Evolutionary conservation across 2,888 invertebrate genomes (phyloP).

Genomic region (Sesia bembeciformis): DNA sequence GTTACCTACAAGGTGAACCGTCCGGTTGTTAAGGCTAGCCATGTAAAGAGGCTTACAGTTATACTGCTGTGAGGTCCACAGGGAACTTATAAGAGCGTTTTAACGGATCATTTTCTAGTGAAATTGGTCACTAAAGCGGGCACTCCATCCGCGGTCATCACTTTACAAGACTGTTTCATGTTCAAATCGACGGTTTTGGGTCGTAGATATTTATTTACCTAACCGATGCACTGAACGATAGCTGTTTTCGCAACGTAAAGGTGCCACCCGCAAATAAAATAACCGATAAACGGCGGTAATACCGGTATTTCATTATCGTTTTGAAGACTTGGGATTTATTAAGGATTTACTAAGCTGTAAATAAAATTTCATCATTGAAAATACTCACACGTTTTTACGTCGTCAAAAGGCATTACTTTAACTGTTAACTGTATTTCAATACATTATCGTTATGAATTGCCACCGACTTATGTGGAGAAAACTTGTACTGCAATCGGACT

Average conservation of each 20-base stretch:
- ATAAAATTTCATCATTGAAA: conserved; percentile 44
- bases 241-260: conserved; percentile 32
- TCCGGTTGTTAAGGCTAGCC: conserved; percentile 16
- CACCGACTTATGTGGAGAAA: conserved; percentile 33
- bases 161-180: conserved; percentile 33
- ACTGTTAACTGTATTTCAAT: conserved; percentile 50
- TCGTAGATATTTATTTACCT: conserved; percentile 59
- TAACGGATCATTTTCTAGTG: conserved; percentile 26
- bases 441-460: conserved; percentile 49
- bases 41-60: conserved; percentile 31
- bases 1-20: conserved; percentile 11
- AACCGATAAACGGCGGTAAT: conserved; percentile 10
- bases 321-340: conserved; percentile 40
- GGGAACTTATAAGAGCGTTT: conserved; percentile 21
- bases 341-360: conserved; percentile 49
- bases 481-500: conserved; percentile 19
- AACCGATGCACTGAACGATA: conserved; percentile 40
- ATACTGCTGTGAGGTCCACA: conserved; percentile 26
- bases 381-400: conserved; percentile 32
- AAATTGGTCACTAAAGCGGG: conserved; percentile 24
- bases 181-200: conserved; percentile 43
- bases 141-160: conserved; percentile 26
- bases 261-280: conserved; percentile 29
- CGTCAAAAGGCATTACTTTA: conserved; percentile 47
- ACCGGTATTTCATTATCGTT: conserved; percentile 20